Conservation (phyloP, 1,140 invertebrate genomes). For the Chironomus striatipennis region DNA sequence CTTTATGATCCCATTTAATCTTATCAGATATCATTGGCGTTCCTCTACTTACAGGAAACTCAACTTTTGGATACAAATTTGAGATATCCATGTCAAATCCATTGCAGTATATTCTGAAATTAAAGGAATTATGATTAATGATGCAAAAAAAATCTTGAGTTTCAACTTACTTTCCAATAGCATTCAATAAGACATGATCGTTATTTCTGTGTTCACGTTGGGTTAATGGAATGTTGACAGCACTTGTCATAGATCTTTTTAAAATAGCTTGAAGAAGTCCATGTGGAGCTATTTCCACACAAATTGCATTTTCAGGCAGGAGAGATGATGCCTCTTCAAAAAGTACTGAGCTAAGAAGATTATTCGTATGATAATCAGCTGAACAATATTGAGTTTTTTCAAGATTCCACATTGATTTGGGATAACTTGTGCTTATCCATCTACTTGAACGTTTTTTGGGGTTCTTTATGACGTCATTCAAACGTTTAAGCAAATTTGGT, state of each 20-base stretch:
- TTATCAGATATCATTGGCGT: conserved; percentile 64
- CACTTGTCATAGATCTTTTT: conserved; percentile 48
- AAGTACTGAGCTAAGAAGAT: conserved; percentile 71
- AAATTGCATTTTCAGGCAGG: conserved; percentile 70
- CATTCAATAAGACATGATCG: conserved; percentile 52
- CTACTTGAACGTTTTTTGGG: conserved; percentile 61
- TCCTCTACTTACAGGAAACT: conserved; percentile 62
- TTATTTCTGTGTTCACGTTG: conserved; percentile 60
- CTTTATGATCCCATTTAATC: conserved; percentile 79
- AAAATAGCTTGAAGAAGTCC: conserved; percentile 66
- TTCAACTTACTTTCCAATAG: conserved; percentile 53
- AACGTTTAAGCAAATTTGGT: conserved; percentile 59
- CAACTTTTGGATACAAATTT: conserved; percentile 49
- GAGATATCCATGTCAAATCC: conserved; percentile 43
- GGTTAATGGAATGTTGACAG: conserved; percentile 62
- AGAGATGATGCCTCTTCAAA: conserved; percentile 74
- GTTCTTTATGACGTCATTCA: conserved; percentile 58
- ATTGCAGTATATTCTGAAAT: conserved; percentile 39
- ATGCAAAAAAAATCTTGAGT: background rate
- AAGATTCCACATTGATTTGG: conserved; percentile 64
- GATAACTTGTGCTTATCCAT: conserved; percentile 83
- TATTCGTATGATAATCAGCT: conserved; percentile 90
- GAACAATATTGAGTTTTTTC: conserved; percentile 61
- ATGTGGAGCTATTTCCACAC: conserved; percentile 77
- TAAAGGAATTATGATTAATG: background rate